phyloP scores from a whole-genome alignment of 2,797 vertebrate genomes.

The Eulemur albifrons region DNA sequence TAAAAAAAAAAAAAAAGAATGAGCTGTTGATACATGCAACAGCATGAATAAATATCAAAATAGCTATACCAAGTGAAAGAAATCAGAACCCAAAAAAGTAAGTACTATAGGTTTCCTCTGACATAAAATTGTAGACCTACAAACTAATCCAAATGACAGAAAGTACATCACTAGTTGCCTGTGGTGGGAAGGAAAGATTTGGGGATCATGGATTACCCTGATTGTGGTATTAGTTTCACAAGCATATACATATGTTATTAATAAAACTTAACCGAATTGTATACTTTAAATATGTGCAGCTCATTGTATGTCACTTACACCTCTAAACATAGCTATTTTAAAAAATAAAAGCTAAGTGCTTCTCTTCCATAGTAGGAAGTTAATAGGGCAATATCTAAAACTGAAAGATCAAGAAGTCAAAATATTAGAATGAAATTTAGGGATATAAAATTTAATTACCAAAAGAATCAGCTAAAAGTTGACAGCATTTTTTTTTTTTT shows the following conservation, averaged over 20 bases:
- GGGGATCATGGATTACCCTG: background rate
- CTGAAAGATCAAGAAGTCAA: background rate
- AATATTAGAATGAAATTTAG: background rate
- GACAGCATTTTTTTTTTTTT: background rate
- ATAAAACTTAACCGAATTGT: background rate
- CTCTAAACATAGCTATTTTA: background rate
- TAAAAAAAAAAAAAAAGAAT: background rate
- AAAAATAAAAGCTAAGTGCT: background rate
- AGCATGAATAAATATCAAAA: background rate
- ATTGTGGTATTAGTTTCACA: background rate
- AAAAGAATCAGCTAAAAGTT: constrained; percentile 1
- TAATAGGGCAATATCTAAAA: background rate
- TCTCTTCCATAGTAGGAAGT: background rate
- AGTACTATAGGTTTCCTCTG: background rate
- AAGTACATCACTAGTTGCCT: background rate
- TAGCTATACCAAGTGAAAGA: background rate
- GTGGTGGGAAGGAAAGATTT: background rate
- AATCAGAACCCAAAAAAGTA: background rate
- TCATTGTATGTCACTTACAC: background rate
- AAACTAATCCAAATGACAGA: background rate
- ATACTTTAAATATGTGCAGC: background rate
- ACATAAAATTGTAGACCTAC: background rate
- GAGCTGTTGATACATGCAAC: background rate
- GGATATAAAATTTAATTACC: background rate
- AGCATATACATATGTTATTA: background rate